These are phyloP conservation scores for Cydia amplana DNA, from an alignment of 1,140 invertebrate genomes.

Conservation along the genomic window DNA sequence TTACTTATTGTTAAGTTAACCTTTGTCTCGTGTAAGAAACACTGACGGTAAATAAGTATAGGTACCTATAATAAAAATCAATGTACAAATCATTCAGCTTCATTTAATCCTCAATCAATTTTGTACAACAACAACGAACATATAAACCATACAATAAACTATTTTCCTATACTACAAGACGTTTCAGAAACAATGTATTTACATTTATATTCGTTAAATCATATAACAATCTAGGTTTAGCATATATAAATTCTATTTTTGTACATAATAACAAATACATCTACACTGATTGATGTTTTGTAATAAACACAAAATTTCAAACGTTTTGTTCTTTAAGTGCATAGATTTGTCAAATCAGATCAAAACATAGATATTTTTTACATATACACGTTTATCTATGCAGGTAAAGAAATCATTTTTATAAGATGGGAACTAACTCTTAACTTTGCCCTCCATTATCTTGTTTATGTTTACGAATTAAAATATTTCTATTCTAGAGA, in stretches of 20 bases:
- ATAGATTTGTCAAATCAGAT: conserved; percentile 20
- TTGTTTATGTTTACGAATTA: too few species aligned
- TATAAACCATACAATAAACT: conserved; percentile 23
- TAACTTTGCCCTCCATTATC: background rate
- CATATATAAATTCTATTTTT: background rate
- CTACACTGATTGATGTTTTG: conserved; percentile 42
- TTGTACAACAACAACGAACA: conserved; percentile 19
- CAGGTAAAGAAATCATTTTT: conserved; percentile 1
- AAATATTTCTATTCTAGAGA: too few species aligned
- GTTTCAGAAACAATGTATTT: conserved; percentile 1
- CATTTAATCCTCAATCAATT: conserved; percentile 34
- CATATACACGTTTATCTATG: background rate
- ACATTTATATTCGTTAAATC: conserved; percentile 17
- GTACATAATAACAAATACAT: conserved; percentile 21
- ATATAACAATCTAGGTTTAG: background rate
- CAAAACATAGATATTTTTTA: background rate
- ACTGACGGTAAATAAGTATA: too few species aligned
- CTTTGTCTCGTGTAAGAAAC: too few species aligned
- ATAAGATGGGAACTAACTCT: background rate
- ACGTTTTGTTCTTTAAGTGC: conserved; percentile 35
- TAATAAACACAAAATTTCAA: conserved; percentile 52
- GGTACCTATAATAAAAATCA: conserved; percentile 8
- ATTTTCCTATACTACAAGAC: background rate
- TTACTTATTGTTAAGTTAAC: too few species aligned
- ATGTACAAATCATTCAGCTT: conserved; percentile 34